phyloP scores from a whole-genome alignment of 92 coral and sea anemone genomes.

The Palythoa grandis region DNA sequence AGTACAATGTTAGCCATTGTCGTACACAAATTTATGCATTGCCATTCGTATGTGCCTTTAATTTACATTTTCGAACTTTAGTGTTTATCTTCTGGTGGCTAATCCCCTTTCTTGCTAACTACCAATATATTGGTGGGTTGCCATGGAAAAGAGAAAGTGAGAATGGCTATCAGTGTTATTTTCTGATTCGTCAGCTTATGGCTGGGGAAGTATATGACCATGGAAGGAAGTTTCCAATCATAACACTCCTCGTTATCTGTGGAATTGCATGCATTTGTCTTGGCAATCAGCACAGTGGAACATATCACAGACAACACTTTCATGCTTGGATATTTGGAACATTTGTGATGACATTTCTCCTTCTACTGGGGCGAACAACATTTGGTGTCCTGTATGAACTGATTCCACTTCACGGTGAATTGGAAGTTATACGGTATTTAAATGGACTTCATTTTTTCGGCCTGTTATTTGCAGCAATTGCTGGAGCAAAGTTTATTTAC shows the following conservation, averaged over 20 bases:
- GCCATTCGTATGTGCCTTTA: conserved; percentile 51
- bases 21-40: conserved; percentile 10
- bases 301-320: conserved; percentile 29
- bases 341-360: too few relatives aligned
- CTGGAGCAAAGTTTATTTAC: conserved; percentile 48
- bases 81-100: conserved; percentile 69
- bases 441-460: conserved; percentile 75
- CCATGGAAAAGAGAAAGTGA: conserved; percentile 76
- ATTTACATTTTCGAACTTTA: conserved; percentile 52
- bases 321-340: neutral
- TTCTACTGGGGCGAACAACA: neutral
- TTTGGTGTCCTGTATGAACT: conserved; percentile 63
- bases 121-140: conserved; percentile 67
- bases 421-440: conserved; percentile 74
- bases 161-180: conserved; percentile 48
- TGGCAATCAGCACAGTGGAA: conserved; percentile 20
- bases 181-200: conserved; percentile 58
- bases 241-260: conserved; percentile 55
- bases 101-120: conserved; percentile 55
- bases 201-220: conserved; percentile 70
- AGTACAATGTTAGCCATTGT: neutral
- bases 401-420: conserved; percentile 72
- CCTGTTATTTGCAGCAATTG: conserved; percentile 54
- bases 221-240: conserved; percentile 61
- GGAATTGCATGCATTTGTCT: conserved; percentile 55